A percentile compares a stretch with the other conserved stretches of the same genome.
These are phyloP conservation scores for Tuberolachnus salignus DNA, from an alignment of 2,888 invertebrate species.

Conservation along the genomic window DNA sequence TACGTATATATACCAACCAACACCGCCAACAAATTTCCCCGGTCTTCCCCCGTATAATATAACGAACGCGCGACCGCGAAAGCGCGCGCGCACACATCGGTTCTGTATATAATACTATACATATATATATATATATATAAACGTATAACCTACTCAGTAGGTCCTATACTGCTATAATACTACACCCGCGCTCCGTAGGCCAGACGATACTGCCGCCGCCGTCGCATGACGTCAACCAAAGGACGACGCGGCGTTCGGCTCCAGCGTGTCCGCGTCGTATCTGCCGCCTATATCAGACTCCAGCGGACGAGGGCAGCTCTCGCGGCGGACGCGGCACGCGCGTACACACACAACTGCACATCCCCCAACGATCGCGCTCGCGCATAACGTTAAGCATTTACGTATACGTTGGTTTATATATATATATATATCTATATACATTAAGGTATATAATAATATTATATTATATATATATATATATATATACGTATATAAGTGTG, in stretches of 20 bases:
- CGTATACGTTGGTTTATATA: background rate
- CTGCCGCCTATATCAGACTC: constrained; percentile 40
- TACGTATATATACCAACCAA: background rate
- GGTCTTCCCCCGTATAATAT: background rate
- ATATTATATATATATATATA: background rate
- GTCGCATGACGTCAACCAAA: constrained; percentile 50
- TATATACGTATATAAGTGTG: no score
- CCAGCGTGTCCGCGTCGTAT: constrained; percentile 48
- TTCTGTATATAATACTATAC: no score
- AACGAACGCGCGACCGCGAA: background rate
- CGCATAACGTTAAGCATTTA: background rate
- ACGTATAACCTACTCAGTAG: no score
- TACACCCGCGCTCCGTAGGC: background rate
- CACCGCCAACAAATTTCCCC: constrained; percentile 13
- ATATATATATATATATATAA: no score
- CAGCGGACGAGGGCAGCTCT: constrained; percentile 30
- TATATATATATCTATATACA: no score
- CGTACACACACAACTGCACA: background rate
- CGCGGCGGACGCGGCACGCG: background rate
- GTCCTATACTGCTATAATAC: no score
- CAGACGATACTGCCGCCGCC: background rate
- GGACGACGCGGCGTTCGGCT: constrained; percentile 50
- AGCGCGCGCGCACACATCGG: background rate
- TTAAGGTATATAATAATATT: no score
- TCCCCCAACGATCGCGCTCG: background rate